Conservation (phyloP, 2,113 vertebrate species). For the Harpagus bidentatus region DNA sequence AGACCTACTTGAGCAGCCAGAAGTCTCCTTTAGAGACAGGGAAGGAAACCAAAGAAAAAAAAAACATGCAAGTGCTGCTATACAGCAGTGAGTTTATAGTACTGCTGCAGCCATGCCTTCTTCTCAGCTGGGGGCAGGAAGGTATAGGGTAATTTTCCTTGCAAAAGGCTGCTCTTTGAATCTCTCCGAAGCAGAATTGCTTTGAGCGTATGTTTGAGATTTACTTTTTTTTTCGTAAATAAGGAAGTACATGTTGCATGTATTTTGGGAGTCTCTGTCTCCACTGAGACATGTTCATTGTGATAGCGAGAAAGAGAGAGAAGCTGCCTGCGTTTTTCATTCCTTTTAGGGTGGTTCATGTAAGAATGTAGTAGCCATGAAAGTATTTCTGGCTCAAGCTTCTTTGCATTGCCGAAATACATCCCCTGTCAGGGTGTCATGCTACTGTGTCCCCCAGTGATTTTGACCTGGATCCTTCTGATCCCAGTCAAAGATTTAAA, state of each 20-base stretch:
- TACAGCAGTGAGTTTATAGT: not conserved
- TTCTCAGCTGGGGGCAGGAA: not conserved
- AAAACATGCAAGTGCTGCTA: not conserved
- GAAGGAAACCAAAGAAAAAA: not conserved
- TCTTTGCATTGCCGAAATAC: conserved; percentile 32
- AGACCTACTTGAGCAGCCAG: not conserved
- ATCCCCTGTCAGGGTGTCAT: not conserved
- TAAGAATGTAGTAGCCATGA: not conserved
- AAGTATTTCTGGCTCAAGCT: conserved; percentile 36
- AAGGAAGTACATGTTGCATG: not conserved
- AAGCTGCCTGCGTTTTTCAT: conserved; percentile 17
- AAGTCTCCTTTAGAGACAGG: not conserved
- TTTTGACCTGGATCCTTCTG: conserved; percentile 59
- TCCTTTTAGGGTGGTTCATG: conserved; percentile 44
- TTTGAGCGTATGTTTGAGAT: not conserved
- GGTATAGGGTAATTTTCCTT: not conserved
- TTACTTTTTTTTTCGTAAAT: not conserved
- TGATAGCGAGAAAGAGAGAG: not conserved
- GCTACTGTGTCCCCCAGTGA: conserved; percentile 45
- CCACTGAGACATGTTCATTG: not conserved
- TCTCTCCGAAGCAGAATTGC: not conserved
- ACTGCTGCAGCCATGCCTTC: not conserved
- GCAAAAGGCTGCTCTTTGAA: not conserved
- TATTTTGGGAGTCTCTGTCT: not conserved
- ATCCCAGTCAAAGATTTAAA: conserved; percentile 56